Evolutionary conservation across 92 coral and sea anemone species (phyloP), one percentile per base, ranked within the genome.

Genomic region (Blastomussa wellsi): DNA sequence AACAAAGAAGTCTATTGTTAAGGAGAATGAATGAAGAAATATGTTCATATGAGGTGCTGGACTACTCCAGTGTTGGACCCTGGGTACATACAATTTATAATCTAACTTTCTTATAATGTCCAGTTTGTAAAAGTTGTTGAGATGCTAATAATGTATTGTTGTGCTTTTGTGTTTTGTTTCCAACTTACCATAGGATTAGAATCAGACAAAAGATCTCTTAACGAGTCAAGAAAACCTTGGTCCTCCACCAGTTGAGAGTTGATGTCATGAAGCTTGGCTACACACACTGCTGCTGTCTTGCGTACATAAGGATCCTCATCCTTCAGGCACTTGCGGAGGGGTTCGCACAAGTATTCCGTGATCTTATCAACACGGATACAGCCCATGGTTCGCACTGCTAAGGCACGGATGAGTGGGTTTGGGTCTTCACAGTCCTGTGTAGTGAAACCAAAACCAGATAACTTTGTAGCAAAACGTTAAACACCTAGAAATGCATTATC

Each of bases 271-370:
- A 96, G 90, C 90, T 96, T 96, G 29, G 99, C 99, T n/a, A 96
- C 99, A 84, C 99, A 96, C 0, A 96, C 99, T 28, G 99, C 99
- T 7, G 99, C 99, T 20, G 99, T 96, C 83, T 96, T 96, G 73
- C 99, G 95, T 15, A 96, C 99, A 79, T 96, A 96, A 4, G 99
- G 99, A 87, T 96, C 99, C 89, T 96, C 99, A 91, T 96, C 99
- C 82, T 96, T 96, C 79, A 96, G 87, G 86, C 99, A 96, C 90
- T 96, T 96, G 66, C 99, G 92, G 29, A 94, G 89, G 14, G 99
- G 99, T 67, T 97, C 99, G 86, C 99, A 97, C 72, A 97, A 90
- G 80, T 97, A 97, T 67, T 97, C 99, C 2, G 99, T 97, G 89
- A 97, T 97, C 89, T 96, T 97, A 84, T 97, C 99, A 57, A 97